Evolutionary conservation across 1,140 invertebrate genomes (phyloP).

Genomic region (Brachionus rotundiformis): DNA sequence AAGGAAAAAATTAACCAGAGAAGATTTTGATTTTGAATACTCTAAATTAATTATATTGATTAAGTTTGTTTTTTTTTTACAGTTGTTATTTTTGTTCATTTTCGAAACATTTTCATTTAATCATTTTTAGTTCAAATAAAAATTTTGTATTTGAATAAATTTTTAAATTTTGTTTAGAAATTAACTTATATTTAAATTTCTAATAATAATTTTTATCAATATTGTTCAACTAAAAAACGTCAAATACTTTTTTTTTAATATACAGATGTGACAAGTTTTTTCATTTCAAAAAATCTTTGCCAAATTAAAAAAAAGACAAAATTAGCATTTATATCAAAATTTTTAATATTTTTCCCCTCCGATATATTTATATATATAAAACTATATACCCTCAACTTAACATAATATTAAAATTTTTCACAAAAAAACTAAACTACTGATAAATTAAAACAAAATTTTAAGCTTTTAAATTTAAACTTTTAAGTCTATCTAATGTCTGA

Average conservation of each 20-base stretch:
- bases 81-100: neutral
- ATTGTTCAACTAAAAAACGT: too few species aligned
- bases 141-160: too few species aligned
- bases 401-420: neutral
- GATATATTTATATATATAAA: too few species aligned
- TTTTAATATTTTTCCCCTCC: neutral
- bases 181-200: too few species aligned
- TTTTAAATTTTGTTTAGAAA: too few species aligned
- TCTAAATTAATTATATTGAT: neutral
- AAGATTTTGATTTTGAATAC: neutral
- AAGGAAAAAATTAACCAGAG: neutral
- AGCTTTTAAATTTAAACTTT: conserved; percentile 12
- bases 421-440: conserved; percentile 10
- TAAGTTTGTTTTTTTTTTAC: too few species aligned
- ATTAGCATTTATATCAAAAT: neutral
- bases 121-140: too few species aligned
- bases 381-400: neutral
- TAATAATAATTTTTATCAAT: too few species aligned
- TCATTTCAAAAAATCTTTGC: neutral
- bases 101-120: neutral
- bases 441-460: neutral
- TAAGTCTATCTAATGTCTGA: conserved; percentile 9
- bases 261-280: too few species aligned
- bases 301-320: neutral
- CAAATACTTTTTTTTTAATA: too few species aligned